Percentiles rank a stretch among this genome's conserved stretches.
Conservation (phyloP, 2,888 invertebrate genomes). For the Bombylius major region DNA sequence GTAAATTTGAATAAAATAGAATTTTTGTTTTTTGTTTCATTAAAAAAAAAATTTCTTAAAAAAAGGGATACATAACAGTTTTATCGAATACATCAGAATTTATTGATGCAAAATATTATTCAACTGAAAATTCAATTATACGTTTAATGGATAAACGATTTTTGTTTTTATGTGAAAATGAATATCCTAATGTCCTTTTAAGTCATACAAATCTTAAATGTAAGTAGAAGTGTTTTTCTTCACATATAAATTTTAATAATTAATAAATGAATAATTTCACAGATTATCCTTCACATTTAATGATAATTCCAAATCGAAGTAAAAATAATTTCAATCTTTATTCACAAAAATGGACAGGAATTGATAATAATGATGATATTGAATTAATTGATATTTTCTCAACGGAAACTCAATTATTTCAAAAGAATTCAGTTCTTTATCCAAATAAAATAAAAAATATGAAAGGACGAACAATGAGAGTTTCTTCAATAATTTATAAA, state of each 20-base stretch:
- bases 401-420: conserved; percentile 26
- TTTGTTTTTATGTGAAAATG: conserved; percentile 27
- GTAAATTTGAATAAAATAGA: conserved; percentile 8
- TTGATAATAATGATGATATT: conserved; percentile 28
- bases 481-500: conserved; percentile 31
- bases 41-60: background rate
- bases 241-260: no score
- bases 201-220: conserved; percentile 26
- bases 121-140: conserved; percentile 28
- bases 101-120: conserved; percentile 28
- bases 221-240: conserved; percentile 18
- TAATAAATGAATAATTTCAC: background rate
- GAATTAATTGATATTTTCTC: conserved; percentile 28
- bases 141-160: conserved; percentile 25
- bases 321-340: conserved; percentile 29
- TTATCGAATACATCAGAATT: conserved; percentile 24
- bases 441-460: conserved; percentile 32
- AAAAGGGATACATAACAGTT: conserved; percentile 31
- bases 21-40: no score
- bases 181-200: conserved; percentile 24
- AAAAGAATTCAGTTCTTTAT: conserved; percentile 19
- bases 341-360: conserved; percentile 34
- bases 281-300: background rate
- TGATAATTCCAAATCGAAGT: conserved; percentile 9
- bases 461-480: conserved; percentile 25